Base-by-base conservation (phyloP, 2,888 invertebrate species). In the Furcula furcula region DNA sequence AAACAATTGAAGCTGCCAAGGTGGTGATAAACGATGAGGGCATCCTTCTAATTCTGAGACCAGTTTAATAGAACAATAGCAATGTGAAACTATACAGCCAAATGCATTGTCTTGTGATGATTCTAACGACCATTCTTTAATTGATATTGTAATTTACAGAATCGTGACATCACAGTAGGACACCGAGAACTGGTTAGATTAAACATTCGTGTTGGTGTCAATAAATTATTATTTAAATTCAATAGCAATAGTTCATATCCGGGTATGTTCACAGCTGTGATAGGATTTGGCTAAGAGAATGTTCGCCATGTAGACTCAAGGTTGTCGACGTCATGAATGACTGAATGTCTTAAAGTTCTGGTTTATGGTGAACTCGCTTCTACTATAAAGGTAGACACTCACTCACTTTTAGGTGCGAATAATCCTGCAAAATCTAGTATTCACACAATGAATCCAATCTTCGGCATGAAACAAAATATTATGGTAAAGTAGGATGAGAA, bases 201-300 rank as follows among this genome's bases (percentile, higher is more conserved):
- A 28, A 18, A 28, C 18, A 10, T 18, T 18, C 11, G 6, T 23
- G 10, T 2, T 16, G 36, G 33, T 35, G 39, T 34, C 44, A 45
- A 26, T 44, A 39, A 40, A 43, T 29, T 38, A 46, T 47, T n/a
- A n/a, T n/a, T n/a, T n/a, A n/a, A n/a, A n/a, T n/a, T n/a, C n/a
- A n/a, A n/a, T 19, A 28, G 28, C 40, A 28, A 35, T 40, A 26
- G 22, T 11, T 26, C 29, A 58, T 42, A 51, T 55, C 61, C 52
- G 52, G 42, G 44, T 57, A 29, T 37, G 29, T 10, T 31, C 30
- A 25, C 35, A 42, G 36, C 50, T 55, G 44, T 49, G 59, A 54
- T 63, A 57, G 51, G 56, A 65, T 68, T 70, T 63, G 56, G 51
- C 56, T 52, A 59, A 74, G 77, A 75, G 80, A 83, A 76, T 74